phyloP scores from a whole-genome alignment of 2,113 vertebrate species.

The Ictalurus punctatus region DNA sequence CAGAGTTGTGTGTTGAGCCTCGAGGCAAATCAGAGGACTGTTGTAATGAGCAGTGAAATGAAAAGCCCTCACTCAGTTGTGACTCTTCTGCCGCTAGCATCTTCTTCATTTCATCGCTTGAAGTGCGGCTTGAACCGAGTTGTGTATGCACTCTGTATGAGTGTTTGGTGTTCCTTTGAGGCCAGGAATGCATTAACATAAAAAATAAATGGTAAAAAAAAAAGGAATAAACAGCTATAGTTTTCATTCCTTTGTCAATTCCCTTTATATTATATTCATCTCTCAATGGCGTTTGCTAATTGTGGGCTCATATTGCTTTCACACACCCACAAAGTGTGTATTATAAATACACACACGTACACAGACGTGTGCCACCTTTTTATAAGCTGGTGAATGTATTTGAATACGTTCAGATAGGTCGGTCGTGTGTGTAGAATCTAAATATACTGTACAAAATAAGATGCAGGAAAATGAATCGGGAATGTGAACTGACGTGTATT shows the following conservation, averaged over 20 bases:
- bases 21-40: neutral
- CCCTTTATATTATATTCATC: neutral
- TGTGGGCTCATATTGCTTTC: neutral
- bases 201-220: neutral
- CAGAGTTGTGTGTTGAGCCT: neutral
- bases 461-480: neutral
- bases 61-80: neutral
- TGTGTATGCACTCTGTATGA: neutral
- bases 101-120: neutral
- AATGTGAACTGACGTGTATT: neutral
- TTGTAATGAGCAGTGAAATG: constrained; percentile 5
- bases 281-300: neutral
- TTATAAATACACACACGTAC: neutral
- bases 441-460: neutral
- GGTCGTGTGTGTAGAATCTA: neutral
- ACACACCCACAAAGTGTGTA: neutral
- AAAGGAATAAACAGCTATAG: neutral
- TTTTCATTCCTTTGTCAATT: neutral
- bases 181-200: neutral
- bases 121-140: neutral
- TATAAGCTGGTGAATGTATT: neutral
- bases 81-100: neutral
- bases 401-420: neutral
- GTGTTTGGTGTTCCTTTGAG: constrained; percentile 8
- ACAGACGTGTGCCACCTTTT: neutral